Base-by-base conservation (phyloP, 2,113 vertebrate species). In the Mirza zaza region DNA sequence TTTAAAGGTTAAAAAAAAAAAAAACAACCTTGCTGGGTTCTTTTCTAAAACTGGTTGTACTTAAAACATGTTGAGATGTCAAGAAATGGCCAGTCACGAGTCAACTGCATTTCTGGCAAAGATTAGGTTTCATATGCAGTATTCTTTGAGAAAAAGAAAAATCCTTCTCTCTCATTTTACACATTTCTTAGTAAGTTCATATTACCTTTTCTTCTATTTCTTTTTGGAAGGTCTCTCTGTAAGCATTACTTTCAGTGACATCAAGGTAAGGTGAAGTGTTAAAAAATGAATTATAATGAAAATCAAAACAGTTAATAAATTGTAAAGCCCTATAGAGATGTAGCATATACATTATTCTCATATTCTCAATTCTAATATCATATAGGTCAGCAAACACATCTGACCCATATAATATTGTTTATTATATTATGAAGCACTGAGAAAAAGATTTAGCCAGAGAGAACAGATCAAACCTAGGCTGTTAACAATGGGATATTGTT, bases 21-120 rank as follows among this genome's bases (percentile, higher is more conserved):
- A 68, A 94, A 92, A 50, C 6, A 88, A 17, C 6, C 20, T 18
- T 0, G 0, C 4, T 70, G 13, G 15, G 34, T 76, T 63, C 57
- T 94, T 87, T 94, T 50, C 55, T 77, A 87, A 90, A 92, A 84
- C 95, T 25, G 45, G 52, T 73, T 81, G 21, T 57, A 9, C 77
- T 57, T 61, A 48, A 68, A 95, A 89, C 2, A 9, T 25, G 15
- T n/a, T 27, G 34, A 75, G 6, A 39, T 92, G 20, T 81, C 59
- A 88, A 92, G 27, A 76, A 65, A 84, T 4, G 25, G 65, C 67
- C 4, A 59, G n/a, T 75, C 48, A 86, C 48, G 85, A 57, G 39
- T 90, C 45, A 81, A 76, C 0, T 89, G 45, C 10, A 94, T 92
- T 90, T 80, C 27, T 75, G 70, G 23, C 5, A 82, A 77, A 65